Evolutionary conservation across 2,113 vertebrate species (phyloP).

Genomic region (Asarcornis scutulata): DNA sequence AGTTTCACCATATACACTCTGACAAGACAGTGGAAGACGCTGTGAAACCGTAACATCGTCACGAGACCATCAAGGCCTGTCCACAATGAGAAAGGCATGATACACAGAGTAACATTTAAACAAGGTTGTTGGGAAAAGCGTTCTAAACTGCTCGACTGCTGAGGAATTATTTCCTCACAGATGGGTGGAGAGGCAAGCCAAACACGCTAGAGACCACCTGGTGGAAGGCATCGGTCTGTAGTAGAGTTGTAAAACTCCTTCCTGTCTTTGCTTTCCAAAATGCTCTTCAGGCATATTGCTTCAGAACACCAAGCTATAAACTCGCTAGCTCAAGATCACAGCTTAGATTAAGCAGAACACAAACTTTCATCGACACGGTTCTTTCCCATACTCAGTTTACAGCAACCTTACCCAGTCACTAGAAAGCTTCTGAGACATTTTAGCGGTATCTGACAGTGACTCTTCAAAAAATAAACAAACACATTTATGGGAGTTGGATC

Average conservation of each 20-base stretch:
- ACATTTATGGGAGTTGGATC: neutral
- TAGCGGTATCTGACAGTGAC: neutral
- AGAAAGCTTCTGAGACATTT: neutral
- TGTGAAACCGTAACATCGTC: neutral
- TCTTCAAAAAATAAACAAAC: neutral
- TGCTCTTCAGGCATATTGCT: neutral
- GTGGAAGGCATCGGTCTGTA: neutral
- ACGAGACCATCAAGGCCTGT: neutral
- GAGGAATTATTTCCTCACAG: neutral
- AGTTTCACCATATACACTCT: neutral
- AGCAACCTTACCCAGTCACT: conserved; percentile 3
- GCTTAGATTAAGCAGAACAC: neutral
- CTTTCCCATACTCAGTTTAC: neutral
- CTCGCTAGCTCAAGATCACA: neutral
- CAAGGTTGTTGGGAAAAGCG: neutral
- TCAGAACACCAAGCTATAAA: neutral
- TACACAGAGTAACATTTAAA: neutral
- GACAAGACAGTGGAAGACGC: conserved; percentile 30
- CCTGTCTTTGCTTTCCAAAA: neutral
- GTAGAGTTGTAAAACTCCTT: neutral
- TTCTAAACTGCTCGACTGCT: neutral
- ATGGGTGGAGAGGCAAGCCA: neutral
- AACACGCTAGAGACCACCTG: neutral
- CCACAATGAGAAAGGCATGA: neutral
- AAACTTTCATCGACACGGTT: neutral